A percentile compares a stretch with the other conserved stretches of the same genome.
These are phyloP conservation scores for Rhincodon typus DNA, from an alignment of 2,797 vertebrate species.

Conservation along the genomic window DNA sequence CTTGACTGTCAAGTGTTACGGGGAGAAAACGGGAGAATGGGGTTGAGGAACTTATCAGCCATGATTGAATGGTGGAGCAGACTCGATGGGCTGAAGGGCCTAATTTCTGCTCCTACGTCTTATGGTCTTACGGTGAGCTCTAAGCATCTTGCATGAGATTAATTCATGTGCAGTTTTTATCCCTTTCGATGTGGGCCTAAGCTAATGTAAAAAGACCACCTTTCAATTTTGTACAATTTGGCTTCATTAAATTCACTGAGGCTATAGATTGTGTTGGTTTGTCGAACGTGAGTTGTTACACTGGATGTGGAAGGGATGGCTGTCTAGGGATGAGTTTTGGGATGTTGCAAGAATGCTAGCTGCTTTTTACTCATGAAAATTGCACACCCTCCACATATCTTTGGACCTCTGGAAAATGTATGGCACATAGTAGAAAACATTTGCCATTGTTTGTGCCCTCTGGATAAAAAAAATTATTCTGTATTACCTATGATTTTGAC, in stretches of 20 bases:
- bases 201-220: neutral
- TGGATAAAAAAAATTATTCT: neutral
- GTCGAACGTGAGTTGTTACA: neutral
- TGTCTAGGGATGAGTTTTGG: too few species aligned
- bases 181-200: neutral
- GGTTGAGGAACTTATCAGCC: too few species aligned
- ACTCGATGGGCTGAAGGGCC: too few species aligned
- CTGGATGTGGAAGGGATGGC: too few species aligned
- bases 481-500: neutral
- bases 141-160: neutral
- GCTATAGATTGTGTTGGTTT: neutral
- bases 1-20: too few species aligned
- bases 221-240: neutral
- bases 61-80: too few species aligned
- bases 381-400: neutral
- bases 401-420: too few species aligned
- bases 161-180: neutral
- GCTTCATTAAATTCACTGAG: too few species aligned
- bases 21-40: too few species aligned
- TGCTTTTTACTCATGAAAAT: neutral
- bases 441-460: neutral
- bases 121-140: neutral
- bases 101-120: too few species aligned
- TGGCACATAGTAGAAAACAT: neutral
- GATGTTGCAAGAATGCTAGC: neutral